A percentile compares a stretch with the other conserved stretches of the same genome.
Evolutionary conservation across 2,113 vertebrate genomes (phyloP).

Genomic region (Dromas ardeola): DNA sequence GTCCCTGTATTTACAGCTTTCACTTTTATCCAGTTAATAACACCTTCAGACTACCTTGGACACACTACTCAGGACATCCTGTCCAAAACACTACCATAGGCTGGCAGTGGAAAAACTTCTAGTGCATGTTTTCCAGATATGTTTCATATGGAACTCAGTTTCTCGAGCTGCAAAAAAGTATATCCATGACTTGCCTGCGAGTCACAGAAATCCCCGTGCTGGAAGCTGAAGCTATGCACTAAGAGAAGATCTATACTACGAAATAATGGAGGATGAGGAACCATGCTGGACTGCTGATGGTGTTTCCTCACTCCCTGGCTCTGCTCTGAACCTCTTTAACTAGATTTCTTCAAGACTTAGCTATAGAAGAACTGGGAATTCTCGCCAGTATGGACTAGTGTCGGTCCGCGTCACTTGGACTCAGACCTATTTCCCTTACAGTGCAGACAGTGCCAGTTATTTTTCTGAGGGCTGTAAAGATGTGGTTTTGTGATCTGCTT

Average conservation of each 20-base stretch:
- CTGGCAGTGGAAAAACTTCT: not conserved
- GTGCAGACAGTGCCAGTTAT: not conserved
- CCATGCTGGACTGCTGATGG: not conserved
- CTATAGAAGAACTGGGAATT: not conserved
- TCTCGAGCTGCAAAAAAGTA: accelerated
- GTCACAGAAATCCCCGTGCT: not conserved
- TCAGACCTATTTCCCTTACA: not conserved
- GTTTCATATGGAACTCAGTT: not conserved
- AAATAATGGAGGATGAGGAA: not conserved
- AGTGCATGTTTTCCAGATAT: not conserved
- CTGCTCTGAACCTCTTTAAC: not conserved
- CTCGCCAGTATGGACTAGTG: not conserved
- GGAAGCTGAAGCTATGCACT: not conserved
- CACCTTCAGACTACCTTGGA: not conserved
- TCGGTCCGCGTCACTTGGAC: not conserved
- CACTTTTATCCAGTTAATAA: not conserved
- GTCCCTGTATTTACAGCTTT: not conserved
- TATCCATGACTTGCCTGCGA: not conserved
- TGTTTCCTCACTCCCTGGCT: not conserved
- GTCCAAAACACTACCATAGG: not conserved
- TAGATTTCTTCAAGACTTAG: not conserved
- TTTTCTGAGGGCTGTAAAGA: not conserved
- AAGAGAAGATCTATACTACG: not conserved
- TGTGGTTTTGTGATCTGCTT: not conserved
- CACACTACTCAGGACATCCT: not conserved